Conservation (phyloP, 1,140 invertebrate genomes). For the Uloborus diversus region DNA sequence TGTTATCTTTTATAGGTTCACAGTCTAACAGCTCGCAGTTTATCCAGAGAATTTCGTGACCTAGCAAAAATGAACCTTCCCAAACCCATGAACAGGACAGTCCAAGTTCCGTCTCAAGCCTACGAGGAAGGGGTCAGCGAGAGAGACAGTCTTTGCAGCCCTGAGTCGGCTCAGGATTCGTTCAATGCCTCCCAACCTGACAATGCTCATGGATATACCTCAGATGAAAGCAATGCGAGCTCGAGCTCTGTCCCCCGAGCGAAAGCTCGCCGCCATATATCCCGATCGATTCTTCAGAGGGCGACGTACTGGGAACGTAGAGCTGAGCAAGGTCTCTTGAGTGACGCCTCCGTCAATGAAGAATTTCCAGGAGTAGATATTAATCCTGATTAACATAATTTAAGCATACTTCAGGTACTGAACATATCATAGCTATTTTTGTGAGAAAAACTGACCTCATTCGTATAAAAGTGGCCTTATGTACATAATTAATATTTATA, state of each 20-base stretch:
- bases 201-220: constrained; percentile 38
- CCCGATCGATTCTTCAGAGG: constrained; percentile 56
- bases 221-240: constrained; percentile 57
- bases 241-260: constrained; percentile 5
- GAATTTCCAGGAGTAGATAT: constrained; percentile 59
- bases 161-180: constrained; percentile 25
- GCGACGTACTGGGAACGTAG: constrained; percentile 61
- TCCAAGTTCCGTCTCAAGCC: constrained; percentile 41
- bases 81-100: constrained; percentile 59
- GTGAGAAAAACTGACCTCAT: too few species aligned
- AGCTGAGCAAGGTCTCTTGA: constrained; percentile 57
- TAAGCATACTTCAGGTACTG: too few species aligned
- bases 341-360: constrained; percentile 59
- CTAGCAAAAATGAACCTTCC: constrained; percentile 66
- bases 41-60: constrained; percentile 79
- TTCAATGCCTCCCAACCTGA: constrained; percentile 13
- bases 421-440: too few species aligned
- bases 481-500: too few species aligned
- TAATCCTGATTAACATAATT: constrained; percentile 35
- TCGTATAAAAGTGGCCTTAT: too few species aligned
- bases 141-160: constrained; percentile 27
- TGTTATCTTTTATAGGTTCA: constrained; percentile 70
- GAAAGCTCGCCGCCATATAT: constrained; percentile 25
- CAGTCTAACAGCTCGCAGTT: constrained; percentile 81
- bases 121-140: constrained; percentile 14